Evolutionary conservation across 2,113 vertebrate species (phyloP).

Genomic region (Plectropomus leopardus): DNA sequence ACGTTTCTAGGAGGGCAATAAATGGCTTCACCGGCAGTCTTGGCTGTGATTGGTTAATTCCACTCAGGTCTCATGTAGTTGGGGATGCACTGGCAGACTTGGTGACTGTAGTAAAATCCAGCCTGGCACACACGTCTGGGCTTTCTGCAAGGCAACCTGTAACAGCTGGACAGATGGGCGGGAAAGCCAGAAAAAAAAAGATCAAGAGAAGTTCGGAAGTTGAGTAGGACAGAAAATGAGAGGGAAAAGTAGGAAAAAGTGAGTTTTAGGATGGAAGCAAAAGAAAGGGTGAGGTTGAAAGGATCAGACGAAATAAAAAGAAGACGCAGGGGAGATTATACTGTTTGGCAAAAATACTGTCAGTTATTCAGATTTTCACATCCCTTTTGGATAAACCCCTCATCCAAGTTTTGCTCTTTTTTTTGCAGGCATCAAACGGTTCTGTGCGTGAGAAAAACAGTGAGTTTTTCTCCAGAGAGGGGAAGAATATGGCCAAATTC

Average conservation of each 20-base stretch:
- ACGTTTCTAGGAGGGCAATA: background rate
- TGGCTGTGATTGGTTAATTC: constrained; percentile 60
- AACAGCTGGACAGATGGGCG: constrained; percentile 68
- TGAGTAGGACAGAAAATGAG: background rate
- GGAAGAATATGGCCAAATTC: constrained; percentile 11
- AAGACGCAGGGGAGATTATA: constrained; percentile 28
- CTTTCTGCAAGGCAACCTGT: constrained; percentile 81
- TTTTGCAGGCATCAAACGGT: constrained; percentile 57
- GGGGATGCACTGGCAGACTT: constrained; percentile 83
- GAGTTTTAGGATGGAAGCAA: background rate
- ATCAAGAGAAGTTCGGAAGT: background rate
- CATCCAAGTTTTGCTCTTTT: constrained; percentile 48
- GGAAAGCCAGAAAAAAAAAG: background rate
- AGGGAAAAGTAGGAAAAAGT: background rate
- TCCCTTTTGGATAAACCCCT: constrained; percentile 57
- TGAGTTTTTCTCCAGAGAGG: constrained; percentile 14
- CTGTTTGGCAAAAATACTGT: constrained; percentile 41
- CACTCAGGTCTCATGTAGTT: constrained; percentile 78
- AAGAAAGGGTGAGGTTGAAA: constrained; percentile 34
- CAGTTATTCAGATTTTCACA: constrained; percentile 53
- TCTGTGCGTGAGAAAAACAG: constrained; percentile 30
- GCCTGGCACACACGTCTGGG: constrained; percentile 62
- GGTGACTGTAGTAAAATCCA: constrained; percentile 79
- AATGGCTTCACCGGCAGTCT: background rate
- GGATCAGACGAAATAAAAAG: constrained; percentile 36